These are phyloP conservation scores for Gymnobelideus leadbeateri DNA, from an alignment of 2,113 vertebrate genomes.

Conservation along the genomic window DNA sequence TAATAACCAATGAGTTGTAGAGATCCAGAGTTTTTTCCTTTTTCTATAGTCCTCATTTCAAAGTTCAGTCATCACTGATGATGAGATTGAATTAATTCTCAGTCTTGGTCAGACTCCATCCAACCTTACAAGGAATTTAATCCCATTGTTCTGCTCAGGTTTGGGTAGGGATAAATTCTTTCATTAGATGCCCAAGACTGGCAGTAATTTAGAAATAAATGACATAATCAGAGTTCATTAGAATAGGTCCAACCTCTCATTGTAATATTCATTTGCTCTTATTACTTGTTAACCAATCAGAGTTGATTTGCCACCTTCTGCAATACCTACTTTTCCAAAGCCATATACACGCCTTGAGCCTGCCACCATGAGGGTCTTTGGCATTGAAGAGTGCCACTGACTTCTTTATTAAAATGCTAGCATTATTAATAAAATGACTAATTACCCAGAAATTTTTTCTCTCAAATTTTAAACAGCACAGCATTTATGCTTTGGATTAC, in stretches of 20 bases:
- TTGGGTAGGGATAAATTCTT: neutral
- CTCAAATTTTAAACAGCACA: neutral
- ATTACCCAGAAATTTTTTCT: neutral
- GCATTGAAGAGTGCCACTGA: neutral
- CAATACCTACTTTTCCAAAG: neutral
- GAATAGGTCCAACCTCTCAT: neutral
- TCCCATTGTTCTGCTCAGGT: neutral
- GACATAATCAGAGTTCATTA: neutral
- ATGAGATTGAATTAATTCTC: neutral
- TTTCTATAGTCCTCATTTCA: neutral
- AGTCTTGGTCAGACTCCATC: neutral
- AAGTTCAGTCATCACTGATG: neutral
- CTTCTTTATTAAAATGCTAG: neutral
- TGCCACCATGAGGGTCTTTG: neutral
- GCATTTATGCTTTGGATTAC: constrained; percentile 25
- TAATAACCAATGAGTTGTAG: neutral
- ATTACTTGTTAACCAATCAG: neutral
- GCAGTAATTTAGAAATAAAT: neutral
- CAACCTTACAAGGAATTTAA: no score
- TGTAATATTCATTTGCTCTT: neutral
- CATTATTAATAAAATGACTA: neutral
- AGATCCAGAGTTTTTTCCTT: neutral
- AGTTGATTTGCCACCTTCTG: neutral
- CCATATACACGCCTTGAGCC: neutral
- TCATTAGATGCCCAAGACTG: neutral